A percentile compares a stretch with the other conserved stretches of the same genome.
Conservation (phyloP, 2,797 vertebrate species). For the Sebastes steindachneri region DNA sequence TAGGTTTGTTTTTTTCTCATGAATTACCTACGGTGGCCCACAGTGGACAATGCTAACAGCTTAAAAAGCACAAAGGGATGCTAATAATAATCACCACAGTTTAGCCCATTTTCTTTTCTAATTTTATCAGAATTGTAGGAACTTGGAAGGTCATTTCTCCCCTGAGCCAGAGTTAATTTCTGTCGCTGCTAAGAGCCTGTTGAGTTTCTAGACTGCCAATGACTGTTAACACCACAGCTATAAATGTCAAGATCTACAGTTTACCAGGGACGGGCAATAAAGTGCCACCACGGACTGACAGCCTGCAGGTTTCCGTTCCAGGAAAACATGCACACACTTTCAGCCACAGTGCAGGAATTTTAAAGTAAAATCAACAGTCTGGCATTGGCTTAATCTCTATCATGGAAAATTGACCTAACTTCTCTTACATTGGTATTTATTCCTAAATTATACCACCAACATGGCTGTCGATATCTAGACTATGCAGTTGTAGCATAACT, state of each 20-base stretch:
- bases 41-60: background rate
- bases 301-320: background rate
- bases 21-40: background rate
- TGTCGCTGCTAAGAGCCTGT: background rate
- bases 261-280: background rate
- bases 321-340: background rate
- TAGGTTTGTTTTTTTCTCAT: background rate
- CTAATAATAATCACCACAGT: background rate
- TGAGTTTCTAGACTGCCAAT: background rate
- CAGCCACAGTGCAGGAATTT: background rate
- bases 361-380: background rate
- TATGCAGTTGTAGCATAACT: background rate
- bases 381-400: background rate
- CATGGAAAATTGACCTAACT: background rate
- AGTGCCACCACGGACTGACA: background rate
- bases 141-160: background rate
- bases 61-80: background rate
- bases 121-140: background rate
- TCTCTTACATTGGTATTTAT: background rate
- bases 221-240: background rate
- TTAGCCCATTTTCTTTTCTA: background rate
- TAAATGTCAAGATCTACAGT: background rate
- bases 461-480: background rate
- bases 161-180: background rate
- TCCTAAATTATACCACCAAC: background rate